Evolutionary conservation across 2,888 invertebrate species (phyloP).

Genomic region (Epinotia ramella): DNA sequence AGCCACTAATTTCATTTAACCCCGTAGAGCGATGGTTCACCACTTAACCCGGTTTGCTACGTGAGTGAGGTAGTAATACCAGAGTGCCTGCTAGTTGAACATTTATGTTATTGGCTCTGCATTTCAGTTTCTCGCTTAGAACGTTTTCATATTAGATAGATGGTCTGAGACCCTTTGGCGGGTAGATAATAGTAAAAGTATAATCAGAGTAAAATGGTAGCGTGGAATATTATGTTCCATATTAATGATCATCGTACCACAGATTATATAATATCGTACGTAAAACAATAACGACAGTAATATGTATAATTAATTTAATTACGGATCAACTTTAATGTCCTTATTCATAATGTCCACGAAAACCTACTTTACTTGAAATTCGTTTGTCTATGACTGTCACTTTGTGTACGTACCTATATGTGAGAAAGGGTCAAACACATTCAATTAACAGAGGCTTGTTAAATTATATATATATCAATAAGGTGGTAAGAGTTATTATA

Average conservation of each 20-base stretch:
- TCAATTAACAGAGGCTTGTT: too few species aligned
- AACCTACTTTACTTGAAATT: too few species aligned
- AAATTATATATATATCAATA: too few species aligned
- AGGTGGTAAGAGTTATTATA: too few species aligned
- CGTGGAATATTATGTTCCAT: too few species aligned
- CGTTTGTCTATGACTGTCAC: too few species aligned
- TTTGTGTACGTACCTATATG: too few species aligned
- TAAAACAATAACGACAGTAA: neutral
- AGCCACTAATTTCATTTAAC: slow-evolving; percentile 17
- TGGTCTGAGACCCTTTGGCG: neutral
- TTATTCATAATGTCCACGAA: too few species aligned
- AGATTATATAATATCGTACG: neutral
- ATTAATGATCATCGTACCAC: neutral
- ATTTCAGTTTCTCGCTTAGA: neutral
- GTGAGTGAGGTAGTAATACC: slow-evolving; percentile 5
- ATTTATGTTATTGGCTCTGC: neutral
- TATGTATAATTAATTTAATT: neutral
- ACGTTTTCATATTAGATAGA: neutral
- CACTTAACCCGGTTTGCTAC: slow-evolving; percentile 32
- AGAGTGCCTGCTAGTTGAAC: neutral
- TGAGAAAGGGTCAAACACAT: too few species aligned
- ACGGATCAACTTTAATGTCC: too few species aligned
- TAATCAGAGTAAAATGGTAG: too few species aligned
- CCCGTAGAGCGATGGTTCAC: neutral
- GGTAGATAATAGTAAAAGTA: too few species aligned